These are phyloP conservation scores for Neomorphus geoffroyi DNA, from an alignment of 2,797 vertebrate genomes.

Conservation along the genomic window DNA sequence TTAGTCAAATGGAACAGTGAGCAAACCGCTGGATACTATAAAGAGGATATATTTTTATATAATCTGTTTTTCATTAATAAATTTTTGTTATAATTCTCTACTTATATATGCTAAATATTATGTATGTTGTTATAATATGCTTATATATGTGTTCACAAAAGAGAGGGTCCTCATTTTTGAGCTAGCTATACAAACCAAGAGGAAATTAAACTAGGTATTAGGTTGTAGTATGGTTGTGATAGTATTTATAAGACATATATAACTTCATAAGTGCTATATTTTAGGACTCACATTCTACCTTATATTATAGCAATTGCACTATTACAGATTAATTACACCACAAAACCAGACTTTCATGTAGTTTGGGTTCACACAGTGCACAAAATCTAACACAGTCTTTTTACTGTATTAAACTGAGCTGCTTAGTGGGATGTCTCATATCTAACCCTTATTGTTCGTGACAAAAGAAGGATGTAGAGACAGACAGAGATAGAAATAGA, in stretches of 20 bases:
- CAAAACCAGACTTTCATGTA: background rate
- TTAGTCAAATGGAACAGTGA: background rate
- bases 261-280: conserved; percentile 47
- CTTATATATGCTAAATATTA: background rate
- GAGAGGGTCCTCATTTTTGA: conserved; percentile 34
- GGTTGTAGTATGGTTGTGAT: conserved; percentile 29
- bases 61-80: background rate
- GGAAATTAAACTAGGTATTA: conserved; percentile 49
- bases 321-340: conserved; percentile 53
- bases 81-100: background rate
- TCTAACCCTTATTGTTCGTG: background rate
- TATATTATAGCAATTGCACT: conserved; percentile 26
- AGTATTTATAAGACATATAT: conserved; percentile 62
- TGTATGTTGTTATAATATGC: background rate
- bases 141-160: conserved; percentile 15
- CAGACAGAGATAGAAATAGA: background rate
- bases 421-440: background rate
- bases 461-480: background rate
- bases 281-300: conserved; percentile 28
- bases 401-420: background rate
- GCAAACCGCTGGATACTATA: background rate
- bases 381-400: background rate
- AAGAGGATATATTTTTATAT: background rate
- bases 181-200: conserved; percentile 35
- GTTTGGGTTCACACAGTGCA: background rate